Evolutionary conservation across 2,113 vertebrate species (phyloP).

Genomic region (Muntiacus reevesi): DNA sequence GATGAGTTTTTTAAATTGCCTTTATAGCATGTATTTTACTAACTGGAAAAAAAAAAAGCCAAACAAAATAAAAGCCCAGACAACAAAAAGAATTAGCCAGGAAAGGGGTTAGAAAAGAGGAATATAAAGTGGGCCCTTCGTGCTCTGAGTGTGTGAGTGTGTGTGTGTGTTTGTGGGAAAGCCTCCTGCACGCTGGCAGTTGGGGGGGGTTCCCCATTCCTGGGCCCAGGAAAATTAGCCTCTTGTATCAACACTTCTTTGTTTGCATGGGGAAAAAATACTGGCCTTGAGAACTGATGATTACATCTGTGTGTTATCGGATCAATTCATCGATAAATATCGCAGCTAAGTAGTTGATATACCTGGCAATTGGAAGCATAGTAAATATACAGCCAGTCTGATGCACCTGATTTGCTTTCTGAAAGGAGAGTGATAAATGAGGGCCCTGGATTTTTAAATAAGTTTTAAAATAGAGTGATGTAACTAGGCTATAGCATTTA

Average conservation of each 20-base stretch:
- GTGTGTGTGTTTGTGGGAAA: not conserved
- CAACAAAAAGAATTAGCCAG: not conserved
- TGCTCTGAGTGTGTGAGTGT: not conserved
- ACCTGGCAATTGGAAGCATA: not conserved
- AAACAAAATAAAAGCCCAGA: not conserved
- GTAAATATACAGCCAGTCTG: not conserved
- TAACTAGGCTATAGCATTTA: too few relatives aligned
- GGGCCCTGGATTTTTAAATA: not conserved
- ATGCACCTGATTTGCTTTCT: not conserved
- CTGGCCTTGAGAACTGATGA: not conserved
- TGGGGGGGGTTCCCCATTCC: not conserved
- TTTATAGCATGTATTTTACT: not conserved
- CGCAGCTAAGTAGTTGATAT: rapidly evolving
- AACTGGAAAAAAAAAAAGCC: not conserved
- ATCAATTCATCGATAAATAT: not conserved
- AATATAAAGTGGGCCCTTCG: not conserved
- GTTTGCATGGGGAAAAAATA: not conserved
- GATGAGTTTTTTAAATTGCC: not conserved
- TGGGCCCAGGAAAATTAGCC: not conserved
- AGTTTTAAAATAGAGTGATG: not conserved
- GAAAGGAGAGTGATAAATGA: not conserved
- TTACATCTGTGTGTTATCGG: rapidly evolving
- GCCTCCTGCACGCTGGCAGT: not conserved
- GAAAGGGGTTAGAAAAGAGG: not conserved
- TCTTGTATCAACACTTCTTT: not conserved